Evolutionary conservation across 2,797 vertebrate genomes (phyloP), one percentile per base, ranked within the genome.

Genomic region (Melanogrammus aeglefinus): DNA sequence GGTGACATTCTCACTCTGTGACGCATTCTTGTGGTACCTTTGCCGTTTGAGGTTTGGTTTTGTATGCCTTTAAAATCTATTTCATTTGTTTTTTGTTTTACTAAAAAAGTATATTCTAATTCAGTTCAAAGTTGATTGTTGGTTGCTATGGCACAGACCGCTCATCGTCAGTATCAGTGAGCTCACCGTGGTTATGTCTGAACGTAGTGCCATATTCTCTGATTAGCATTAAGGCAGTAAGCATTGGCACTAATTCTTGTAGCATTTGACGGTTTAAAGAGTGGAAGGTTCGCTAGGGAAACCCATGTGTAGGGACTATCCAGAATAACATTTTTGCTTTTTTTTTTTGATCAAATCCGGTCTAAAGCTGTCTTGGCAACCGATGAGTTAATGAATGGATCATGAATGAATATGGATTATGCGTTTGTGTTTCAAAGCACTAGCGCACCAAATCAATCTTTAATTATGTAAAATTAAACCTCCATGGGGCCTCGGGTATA

Each of bases 221-320:
- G 90, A 93, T 93, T 94, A 90, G 90, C 91, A 89, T 97, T 98
- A 98, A 99, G 97, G 97, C 97, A 97, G 96, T 94, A 95, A 95
- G 95, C 95, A 96, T 97, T 98, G 96, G 96, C 96, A 97, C 95
- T 93, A 93, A 91, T 94, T 93, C 89, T 90, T 94, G 90, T 93
- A 88, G 92, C 89, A 78, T 90, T 91, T 79, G 86, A 90, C 85
- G 84, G 86, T 91, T 84, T 31, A 31, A 81, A 83, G 80, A 85
- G 83, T 87, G 44, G 86, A 84, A 83, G 83, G 86, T 85, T 85
- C 83, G 86, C 88, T 86, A 87, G 87, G 84, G 83, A 85, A 89
- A 86, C 89, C 81, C 79, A 82, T 82, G 77, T 82, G 82, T 21
- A 8, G 51, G 83, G 80, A 82, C 85, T 81, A 86, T 87, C 83